Percentiles rank a stretch among this genome's conserved stretches.
Evolutionary conservation across 2,113 vertebrate genomes (phyloP).

Genomic region (Entomyzon cyanotis): DNA sequence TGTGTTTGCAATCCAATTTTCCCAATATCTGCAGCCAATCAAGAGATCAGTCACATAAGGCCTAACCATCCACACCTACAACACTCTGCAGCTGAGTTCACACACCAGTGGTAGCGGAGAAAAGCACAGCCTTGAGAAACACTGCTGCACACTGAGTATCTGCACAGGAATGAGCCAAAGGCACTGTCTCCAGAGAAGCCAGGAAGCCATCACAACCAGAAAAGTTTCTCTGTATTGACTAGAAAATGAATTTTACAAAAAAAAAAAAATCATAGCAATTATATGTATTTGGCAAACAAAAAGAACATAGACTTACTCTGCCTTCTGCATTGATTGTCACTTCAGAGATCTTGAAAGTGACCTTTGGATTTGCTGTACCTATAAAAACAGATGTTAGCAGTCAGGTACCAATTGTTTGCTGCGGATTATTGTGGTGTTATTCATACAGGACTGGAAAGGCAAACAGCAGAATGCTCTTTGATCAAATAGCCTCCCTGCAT

Average conservation of each 20-base stretch:
- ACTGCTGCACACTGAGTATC: slow-evolving; percentile 7
- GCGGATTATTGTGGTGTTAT: neutral
- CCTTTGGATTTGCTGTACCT: slow-evolving; percentile 85
- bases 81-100: neutral
- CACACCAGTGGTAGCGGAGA: neutral
- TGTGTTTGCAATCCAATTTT: neutral
- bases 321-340: slow-evolving; percentile 76
- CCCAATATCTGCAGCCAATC: neutral
- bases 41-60: neutral
- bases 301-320: slow-evolving; percentile 72
- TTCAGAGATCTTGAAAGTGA: slow-evolving; percentile 85
- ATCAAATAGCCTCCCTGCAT: neutral
- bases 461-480: neutral
- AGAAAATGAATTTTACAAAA: neutral
- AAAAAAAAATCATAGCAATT: neutral
- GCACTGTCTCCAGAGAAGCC: neutral
- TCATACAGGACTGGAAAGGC: neutral
- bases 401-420: neutral
- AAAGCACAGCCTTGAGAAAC: slow-evolving; percentile 11
- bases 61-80: slow-evolving; percentile 3
- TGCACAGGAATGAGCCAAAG: neutral
- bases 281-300: neutral
- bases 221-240: neutral
- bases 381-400: slow-evolving; percentile 48
- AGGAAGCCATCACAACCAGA: neutral